Evolutionary conservation across 2,888 invertebrate genomes (phyloP).

Genomic region (Protophormia terraenovae): DNA sequence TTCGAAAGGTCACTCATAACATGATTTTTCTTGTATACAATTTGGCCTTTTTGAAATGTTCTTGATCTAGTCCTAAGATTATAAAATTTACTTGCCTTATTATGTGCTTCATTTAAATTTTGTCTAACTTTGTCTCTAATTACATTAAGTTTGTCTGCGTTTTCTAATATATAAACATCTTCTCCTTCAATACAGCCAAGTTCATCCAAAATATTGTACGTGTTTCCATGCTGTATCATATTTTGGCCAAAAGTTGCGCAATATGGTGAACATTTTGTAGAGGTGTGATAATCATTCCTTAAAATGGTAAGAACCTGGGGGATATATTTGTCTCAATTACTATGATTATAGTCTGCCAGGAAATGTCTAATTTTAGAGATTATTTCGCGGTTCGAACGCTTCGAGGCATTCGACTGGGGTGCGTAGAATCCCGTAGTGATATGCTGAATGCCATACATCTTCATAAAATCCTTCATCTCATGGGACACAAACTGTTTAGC

Average conservation of each 20-base stretch:
- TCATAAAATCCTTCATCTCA: too few species aligned
- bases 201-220: conserved; percentile 23
- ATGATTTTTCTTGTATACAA: conserved; percentile 6
- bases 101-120: background rate
- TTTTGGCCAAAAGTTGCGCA: background rate
- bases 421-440: too few species aligned
- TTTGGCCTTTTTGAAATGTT: background rate
- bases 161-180: background rate
- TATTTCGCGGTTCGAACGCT: conserved; percentile 53
- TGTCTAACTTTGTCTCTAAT: background rate
- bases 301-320: background rate
- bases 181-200: background rate
- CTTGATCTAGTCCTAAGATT: too few species aligned
- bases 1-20: background rate
- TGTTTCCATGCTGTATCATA: conserved; percentile 13
- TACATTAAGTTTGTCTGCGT: background rate
- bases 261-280: background rate
- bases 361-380: conserved; percentile 4
- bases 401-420: conserved; percentile 59
- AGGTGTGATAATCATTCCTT: background rate
- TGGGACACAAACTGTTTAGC: too few species aligned
- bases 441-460: too few species aligned
- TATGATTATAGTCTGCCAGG: background rate
- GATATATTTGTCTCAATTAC: conserved; percentile 23
- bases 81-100: too few species aligned